Percentiles rank a stretch among this genome's conserved stretches.
Evolutionary conservation across 2,113 vertebrate genomes (phyloP).

Genomic region (Sphaerodactylus townsendi): DNA sequence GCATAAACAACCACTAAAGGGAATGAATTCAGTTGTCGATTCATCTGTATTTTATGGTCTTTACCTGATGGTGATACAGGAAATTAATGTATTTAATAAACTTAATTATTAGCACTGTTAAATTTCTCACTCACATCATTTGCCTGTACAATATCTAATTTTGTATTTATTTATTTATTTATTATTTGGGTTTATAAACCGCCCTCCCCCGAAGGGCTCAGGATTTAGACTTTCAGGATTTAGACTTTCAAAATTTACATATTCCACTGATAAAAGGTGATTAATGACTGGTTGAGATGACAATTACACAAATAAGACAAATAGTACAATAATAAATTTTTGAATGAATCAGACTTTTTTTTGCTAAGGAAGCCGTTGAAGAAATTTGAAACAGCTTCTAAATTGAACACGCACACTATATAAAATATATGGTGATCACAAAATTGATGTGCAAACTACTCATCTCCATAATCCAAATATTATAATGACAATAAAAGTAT

Average conservation of each 20-base stretch:
- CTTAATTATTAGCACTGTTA: not conserved
- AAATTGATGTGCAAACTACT: not conserved
- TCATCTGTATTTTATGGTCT: not conserved
- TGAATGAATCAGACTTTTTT: not conserved
- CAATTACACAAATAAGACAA: not conserved
- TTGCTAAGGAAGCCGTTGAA: not conserved
- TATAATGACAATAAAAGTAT: not conserved
- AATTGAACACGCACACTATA: not conserved
- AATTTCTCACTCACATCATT: not conserved
- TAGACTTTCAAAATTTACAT: not conserved
- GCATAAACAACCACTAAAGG: not conserved
- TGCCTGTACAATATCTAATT: not conserved
- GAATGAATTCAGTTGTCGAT: not conserved
- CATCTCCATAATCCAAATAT: not conserved
- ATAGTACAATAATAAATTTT: not conserved
- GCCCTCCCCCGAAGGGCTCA: no score
- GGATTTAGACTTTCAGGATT: not conserved
- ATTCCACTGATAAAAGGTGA: not conserved
- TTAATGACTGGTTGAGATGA: no score
- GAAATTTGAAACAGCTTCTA: not conserved
- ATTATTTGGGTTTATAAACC: no score
- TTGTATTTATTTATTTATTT: no score
- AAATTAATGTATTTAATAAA: not conserved
- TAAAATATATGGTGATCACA: not conserved
- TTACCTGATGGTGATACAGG: not conserved